Evolutionary conservation across 2,888 invertebrate genomes (phyloP), one percentile per base, ranked within the genome.

Genomic region (Melanostoma mellinum): DNA sequence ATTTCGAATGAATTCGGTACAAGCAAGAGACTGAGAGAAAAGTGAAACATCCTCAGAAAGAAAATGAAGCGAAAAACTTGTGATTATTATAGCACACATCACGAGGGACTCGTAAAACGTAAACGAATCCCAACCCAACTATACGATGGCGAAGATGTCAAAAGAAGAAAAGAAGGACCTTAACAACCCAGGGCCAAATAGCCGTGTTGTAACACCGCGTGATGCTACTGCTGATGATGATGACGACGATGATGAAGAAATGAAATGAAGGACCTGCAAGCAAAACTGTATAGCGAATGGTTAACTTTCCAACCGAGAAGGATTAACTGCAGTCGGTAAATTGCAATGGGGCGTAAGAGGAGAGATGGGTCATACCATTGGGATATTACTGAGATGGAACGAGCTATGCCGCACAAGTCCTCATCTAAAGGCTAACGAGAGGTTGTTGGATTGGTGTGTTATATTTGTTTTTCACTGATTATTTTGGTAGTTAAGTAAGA

Each of bases 101-200:
- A 84, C 84, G 20, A 42, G 84, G 84, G 84, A 84, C 79, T 84
- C 84, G 84, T 84, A 84, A 84, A 84, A 84, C 84, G 84, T 79
- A 78, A 84, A 75, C 79, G 84, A 84, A 79, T 63, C 71, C 84
- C 74, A 79, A 71, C 71, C 78, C 56, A 30, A 55, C 10, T 33
- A 55, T 44, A 63, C 42, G 60, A 58, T n/a, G 44, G 71, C 56
- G 58, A 56, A 46, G 67, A 65, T 69, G 82, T 68, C 40, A 72
- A 52, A 44, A 55, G 33, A 73, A 67, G 73, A 63, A 61, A 78
- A 20, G 20, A 20, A 74, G 65, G 63, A 82, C 74, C 79, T 75
- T 71, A 75, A 67, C 74, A 74, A 84, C 53, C 78, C 78, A 75
- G 32, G 61, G 58, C 52, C 30, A 48, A 32, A 61, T 61, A 63